Evolutionary conservation across 2,797 vertebrate genomes (phyloP).

Genomic region (Psittacula echo): DNA sequence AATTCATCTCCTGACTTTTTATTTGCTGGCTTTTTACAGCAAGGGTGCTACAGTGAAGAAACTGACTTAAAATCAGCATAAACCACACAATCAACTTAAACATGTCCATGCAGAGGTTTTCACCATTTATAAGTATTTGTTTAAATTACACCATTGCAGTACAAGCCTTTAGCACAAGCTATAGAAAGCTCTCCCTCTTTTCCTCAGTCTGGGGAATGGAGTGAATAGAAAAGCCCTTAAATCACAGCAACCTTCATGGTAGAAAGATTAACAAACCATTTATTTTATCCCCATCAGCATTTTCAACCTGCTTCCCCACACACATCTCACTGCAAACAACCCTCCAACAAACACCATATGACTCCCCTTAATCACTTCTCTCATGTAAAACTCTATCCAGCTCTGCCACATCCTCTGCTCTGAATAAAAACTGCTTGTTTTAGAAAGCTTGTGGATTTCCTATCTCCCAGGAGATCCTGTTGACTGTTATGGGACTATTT

Average conservation of each 20-base stretch:
- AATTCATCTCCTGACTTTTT: background rate
- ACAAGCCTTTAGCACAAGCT: background rate
- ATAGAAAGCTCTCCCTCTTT: background rate
- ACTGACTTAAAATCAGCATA: background rate
- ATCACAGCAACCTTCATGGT: background rate
- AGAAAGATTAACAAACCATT: background rate
- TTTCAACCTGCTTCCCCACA: background rate
- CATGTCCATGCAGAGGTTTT: background rate
- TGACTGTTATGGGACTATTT: background rate
- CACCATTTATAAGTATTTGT: background rate
- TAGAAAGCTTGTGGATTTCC: slow-evolving; percentile 9
- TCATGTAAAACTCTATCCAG: background rate
- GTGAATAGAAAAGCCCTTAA: background rate
- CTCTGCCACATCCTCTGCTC: background rate
- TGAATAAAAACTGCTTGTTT: background rate
- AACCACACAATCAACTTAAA: background rate
- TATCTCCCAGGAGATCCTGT: background rate
- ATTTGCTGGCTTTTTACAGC: background rate
- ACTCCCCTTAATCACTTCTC: background rate
- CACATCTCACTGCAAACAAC: background rate
- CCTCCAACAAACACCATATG: background rate
- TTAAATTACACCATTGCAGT: background rate
- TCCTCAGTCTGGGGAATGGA: background rate
- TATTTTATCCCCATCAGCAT: background rate
- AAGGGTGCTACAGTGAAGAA: background rate